phyloP scores from a whole-genome alignment of 2,888 invertebrate genomes.

The Lithophane ornitopus region DNA sequence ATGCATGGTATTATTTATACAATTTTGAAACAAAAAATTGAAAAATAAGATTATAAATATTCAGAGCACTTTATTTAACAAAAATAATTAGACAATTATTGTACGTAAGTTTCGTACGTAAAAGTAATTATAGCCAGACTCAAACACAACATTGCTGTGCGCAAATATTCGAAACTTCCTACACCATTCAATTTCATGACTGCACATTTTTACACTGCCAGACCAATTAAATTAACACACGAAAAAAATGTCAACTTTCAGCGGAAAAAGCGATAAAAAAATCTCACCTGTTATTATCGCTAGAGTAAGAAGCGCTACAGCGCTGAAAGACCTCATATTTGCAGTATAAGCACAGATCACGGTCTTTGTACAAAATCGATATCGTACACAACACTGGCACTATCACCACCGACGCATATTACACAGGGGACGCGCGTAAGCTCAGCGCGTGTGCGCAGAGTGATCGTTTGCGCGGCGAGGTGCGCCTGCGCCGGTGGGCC shows the following conservation, averaged over 20 bases:
- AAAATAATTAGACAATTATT: constrained; percentile 35
- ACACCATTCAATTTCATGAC: constrained; percentile 55
- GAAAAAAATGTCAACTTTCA: constrained; percentile 19
- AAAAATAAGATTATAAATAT: constrained; percentile 51
- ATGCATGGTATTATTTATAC: constrained; percentile 42
- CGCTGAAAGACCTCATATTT: constrained; percentile 85
- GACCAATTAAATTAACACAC: constrained; percentile 32
- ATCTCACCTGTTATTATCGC: constrained; percentile 85
- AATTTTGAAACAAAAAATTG: constrained; percentile 54
- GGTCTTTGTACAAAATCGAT: constrained; percentile 73
- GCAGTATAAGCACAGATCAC: constrained; percentile 74
- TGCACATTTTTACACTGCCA: constrained; percentile 35
- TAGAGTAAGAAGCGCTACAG: constrained; percentile 80
- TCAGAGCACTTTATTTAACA: constrained; percentile 33
- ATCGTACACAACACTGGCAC: constrained; percentile 85
- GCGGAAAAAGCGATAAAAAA: constrained; percentile 9
- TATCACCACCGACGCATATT: constrained; percentile 87
- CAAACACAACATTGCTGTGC: constrained; percentile 16
- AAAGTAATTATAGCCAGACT: constrained; percentile 41
- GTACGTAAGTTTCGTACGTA: constrained; percentile 40
- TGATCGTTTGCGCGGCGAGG: constrained; percentile 70
- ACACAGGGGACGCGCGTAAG: constrained; percentile 84
- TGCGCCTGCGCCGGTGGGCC: constrained; percentile 59
- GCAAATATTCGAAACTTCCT: constrained; percentile 36
- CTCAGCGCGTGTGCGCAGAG: constrained; percentile 86